Evolutionary conservation across 2,113 vertebrate species (phyloP).

Genomic region (Halcyon malimbica): DNA sequence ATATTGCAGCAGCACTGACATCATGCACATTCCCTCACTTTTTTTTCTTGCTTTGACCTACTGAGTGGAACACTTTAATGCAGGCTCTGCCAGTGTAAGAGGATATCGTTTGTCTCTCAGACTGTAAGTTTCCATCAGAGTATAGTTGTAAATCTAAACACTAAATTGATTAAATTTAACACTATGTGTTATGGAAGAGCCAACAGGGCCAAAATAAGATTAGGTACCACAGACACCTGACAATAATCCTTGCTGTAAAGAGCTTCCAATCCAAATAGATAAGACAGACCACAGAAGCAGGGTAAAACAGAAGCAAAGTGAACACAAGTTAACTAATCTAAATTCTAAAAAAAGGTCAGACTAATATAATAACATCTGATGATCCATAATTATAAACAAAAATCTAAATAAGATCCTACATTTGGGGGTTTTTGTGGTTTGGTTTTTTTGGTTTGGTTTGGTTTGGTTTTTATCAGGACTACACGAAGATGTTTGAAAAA

Average conservation of each 20-base stretch:
- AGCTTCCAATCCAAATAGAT: neutral
- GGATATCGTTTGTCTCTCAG: conserved; percentile 5
- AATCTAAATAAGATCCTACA: neutral
- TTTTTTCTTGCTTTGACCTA: conserved; percentile 18
- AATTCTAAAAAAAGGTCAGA: neutral
- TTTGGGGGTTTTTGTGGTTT: neutral
- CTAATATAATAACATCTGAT: neutral
- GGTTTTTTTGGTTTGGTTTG: too few relatives aligned
- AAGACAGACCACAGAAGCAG: neutral
- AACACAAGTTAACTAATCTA: neutral
- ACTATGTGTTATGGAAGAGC: conserved; percentile 4
- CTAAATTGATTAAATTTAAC: conserved; percentile 54
- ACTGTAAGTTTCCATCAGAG: conserved; percentile 42
- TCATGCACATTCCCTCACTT: neutral
- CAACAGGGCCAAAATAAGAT: neutral
- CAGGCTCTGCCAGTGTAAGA: conserved; percentile 13
- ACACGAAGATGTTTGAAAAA: neutral
- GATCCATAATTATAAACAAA: neutral
- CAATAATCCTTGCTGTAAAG: neutral
- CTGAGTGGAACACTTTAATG: neutral
- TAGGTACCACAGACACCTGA: neutral
- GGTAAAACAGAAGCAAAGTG: neutral
- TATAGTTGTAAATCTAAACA: conserved; percentile 55
- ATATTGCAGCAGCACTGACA: neutral
- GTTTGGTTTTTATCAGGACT: neutral